Conservation (phyloP, 2,113 vertebrate species). For the Leptocoma aspasia region DNA sequence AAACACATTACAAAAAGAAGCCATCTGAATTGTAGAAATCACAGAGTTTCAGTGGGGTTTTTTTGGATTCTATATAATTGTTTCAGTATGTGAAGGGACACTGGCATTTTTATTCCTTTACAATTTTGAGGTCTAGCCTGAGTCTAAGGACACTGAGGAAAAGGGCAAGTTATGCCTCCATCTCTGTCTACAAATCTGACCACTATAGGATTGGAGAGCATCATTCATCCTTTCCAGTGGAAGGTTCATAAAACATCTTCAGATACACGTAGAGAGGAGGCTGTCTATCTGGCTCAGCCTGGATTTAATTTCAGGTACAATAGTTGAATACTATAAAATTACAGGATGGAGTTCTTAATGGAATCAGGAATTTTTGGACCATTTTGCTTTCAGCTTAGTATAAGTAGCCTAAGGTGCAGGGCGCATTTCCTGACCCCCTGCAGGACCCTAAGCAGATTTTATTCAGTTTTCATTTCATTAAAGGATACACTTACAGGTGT, state of each 20-base stretch:
- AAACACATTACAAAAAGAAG: not conserved
- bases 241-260: not conserved
- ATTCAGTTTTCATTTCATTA: not conserved
- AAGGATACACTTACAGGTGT: not conserved
- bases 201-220: not conserved
- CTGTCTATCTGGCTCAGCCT: not conserved
- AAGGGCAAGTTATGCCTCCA: rapidly evolving
- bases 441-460: not conserved
- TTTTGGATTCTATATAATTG: not conserved
- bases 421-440: not conserved
- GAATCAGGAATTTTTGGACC: not conserved
- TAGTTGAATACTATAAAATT: not conserved
- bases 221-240: not conserved
- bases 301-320: not conserved
- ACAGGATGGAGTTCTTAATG: not conserved
- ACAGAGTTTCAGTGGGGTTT: not conserved
- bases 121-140: not conserved
- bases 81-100: not conserved
- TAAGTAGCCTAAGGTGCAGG: not conserved
- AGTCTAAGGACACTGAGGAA: not conserved
- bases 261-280: not conserved
- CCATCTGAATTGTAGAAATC: not conserved
- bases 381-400: not conserved
- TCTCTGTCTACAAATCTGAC: not conserved
- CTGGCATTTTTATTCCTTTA: not conserved